Evolutionary conservation across 2,797 vertebrate species (phyloP).

Genomic region (Dryobates pubescens): DNA sequence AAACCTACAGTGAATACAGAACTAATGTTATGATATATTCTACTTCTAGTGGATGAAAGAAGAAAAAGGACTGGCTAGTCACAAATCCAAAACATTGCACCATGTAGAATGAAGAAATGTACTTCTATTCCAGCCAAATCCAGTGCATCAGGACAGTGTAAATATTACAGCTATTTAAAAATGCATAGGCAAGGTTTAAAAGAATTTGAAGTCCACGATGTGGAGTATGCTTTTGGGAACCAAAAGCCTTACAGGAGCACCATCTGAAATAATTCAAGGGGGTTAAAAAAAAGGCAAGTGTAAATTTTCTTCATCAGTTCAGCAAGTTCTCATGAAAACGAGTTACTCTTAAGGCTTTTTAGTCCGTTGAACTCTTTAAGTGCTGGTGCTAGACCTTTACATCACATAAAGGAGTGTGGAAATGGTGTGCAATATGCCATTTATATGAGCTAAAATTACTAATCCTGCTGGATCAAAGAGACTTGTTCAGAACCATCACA

Average conservation of each 20-base stretch:
- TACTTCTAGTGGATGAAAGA: too few relatives aligned
- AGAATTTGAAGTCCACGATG: not conserved
- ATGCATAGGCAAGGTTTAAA: not conserved
- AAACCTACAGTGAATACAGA: not conserved
- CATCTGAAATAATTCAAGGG: not conserved
- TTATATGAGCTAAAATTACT: not conserved
- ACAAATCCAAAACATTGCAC: not conserved
- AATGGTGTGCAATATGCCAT: not conserved
- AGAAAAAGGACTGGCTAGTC: too few relatives aligned
- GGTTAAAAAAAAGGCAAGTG: not conserved
- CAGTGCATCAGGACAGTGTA: not conserved
- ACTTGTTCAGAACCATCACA: not conserved
- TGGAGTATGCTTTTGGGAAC: not conserved
- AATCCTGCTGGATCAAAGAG: not conserved
- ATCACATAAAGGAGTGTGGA: not conserved
- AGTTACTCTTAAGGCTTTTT: not conserved
- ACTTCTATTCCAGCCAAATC: not conserved
- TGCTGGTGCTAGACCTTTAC: not conserved
- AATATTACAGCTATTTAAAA: not conserved
- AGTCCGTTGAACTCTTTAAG: not conserved
- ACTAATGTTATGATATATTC: not conserved
- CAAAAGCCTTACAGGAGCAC: not conserved
- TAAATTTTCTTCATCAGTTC: not conserved
- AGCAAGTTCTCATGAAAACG: not conserved
- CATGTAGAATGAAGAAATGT: not conserved